phyloP scores from a whole-genome alignment of 1,140 invertebrate species.

The Trypoxylus dichotomus region DNA sequence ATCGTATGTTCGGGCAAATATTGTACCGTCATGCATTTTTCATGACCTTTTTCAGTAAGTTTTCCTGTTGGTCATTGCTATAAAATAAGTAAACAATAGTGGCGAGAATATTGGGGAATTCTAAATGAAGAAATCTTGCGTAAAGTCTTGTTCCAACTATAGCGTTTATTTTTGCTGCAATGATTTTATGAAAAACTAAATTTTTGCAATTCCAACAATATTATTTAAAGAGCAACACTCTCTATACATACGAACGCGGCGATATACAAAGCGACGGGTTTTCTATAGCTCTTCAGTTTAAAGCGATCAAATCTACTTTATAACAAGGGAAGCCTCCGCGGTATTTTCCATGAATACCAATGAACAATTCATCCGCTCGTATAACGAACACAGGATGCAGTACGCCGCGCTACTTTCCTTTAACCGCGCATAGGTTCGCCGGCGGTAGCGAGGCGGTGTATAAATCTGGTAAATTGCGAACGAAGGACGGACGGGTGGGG shows the following conservation, averaged over 20 bases:
- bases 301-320: background rate
- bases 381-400: background rate
- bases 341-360: background rate
- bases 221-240: background rate
- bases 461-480: conserved; percentile 2
- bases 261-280: background rate
- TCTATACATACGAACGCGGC: no score
- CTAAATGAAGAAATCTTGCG: no score
- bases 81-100: no score
- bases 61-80: no score
- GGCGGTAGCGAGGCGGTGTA: background rate
- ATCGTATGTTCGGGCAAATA: no score
- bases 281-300: background rate
- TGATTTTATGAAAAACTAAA: no score
- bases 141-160: background rate
- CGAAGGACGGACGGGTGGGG: background rate
- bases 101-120: no score
- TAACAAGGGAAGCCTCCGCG: background rate
- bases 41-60: no score
- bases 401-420: background rate
- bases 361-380: background rate
- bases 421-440: background rate
- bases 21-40: no score
- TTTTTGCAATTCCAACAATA: no score
- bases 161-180: background rate